Evolutionary conservation across 1,140 invertebrate genomes (phyloP).

Genomic region (Cyrtorhinus lividipennis): DNA sequence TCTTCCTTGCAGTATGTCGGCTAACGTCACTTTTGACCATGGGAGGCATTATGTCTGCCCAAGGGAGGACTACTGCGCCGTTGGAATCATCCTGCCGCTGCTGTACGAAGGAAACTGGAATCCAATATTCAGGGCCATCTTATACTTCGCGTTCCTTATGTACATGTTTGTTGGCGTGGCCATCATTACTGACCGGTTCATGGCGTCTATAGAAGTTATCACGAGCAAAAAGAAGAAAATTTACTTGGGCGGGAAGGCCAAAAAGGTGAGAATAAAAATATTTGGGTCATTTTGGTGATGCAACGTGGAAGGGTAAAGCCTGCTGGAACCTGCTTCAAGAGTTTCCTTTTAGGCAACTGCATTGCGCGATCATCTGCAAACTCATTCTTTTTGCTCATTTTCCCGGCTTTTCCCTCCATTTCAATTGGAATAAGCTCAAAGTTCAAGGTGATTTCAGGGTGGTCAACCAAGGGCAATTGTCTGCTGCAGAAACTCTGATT

Average conservation of each 20-base stretch:
- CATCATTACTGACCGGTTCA: slow-evolving; percentile 48
- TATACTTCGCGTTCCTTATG: slow-evolving; percentile 40
- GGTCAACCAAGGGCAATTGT: too few species aligned
- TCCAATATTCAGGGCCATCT: slow-evolving; percentile 29
- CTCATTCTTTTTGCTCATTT: too few species aligned
- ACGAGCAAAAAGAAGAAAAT: slow-evolving; percentile 45
- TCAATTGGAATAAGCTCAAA: too few species aligned
- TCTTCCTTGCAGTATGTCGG: too few species aligned
- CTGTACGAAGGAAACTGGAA: slow-evolving; percentile 40
- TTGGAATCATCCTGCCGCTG: slow-evolving; percentile 39
- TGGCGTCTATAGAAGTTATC: slow-evolving; percentile 49
- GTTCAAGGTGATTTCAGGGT: too few species aligned
- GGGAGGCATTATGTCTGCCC: too few species aligned
- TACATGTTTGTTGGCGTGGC: slow-evolving; percentile 42
- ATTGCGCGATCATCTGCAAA: too few species aligned
- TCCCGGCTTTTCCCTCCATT: too few species aligned
- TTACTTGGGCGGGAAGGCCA: slow-evolving; percentile 22
- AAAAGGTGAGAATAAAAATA: slow-evolving; percentile 19
- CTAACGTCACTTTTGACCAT: too few species aligned
- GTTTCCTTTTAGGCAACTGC: too few species aligned
- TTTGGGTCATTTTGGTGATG: neutral
- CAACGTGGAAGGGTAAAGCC: neutral
- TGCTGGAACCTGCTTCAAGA: neutral
- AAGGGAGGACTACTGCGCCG: slow-evolving; percentile 33
- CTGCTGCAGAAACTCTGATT: too few species aligned